A percentile compares a stretch with the other conserved stretches of the same genome.
phyloP scores from a whole-genome alignment of 2,797 vertebrate genomes.

The Pipistrellus nathusii region DNA sequence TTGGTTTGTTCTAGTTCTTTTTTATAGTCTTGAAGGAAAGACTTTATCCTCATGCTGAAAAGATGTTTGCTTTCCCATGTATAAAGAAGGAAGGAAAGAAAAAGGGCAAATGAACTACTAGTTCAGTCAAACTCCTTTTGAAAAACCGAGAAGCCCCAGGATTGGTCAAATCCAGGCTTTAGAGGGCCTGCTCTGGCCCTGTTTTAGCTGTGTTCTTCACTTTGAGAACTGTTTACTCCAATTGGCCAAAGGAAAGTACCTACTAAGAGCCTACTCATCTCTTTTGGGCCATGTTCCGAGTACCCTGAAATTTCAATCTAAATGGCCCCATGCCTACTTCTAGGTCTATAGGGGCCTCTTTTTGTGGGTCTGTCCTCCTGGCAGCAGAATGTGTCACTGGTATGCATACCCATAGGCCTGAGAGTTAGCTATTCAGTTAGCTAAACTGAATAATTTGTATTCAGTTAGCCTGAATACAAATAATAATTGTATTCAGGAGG shows the following conservation, averaged over 20 bases:
- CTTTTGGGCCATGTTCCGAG: background rate
- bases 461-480: no score
- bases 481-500: background rate
- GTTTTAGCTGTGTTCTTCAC: background rate
- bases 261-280: background rate
- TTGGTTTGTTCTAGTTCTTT: slow-evolving; percentile 16
- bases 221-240: background rate
- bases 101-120: background rate
- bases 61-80: background rate
- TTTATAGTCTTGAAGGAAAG: background rate
- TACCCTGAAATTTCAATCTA: background rate
- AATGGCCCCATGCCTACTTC: background rate
- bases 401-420: background rate
- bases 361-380: background rate
- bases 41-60: background rate
- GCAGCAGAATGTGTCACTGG: background rate
- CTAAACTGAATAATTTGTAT: no score
- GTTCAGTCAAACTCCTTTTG: background rate
- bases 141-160: background rate
- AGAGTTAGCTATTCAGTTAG: background rate
- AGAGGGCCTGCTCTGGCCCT: background rate
- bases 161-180: background rate
- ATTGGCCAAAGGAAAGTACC: background rate
- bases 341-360: background rate
- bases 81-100: background rate